A percentile compares a stretch with the other conserved stretches of the same genome.
phyloP scores from a whole-genome alignment of 2,797 vertebrate genomes.

The Crenichthys baileyi region DNA sequence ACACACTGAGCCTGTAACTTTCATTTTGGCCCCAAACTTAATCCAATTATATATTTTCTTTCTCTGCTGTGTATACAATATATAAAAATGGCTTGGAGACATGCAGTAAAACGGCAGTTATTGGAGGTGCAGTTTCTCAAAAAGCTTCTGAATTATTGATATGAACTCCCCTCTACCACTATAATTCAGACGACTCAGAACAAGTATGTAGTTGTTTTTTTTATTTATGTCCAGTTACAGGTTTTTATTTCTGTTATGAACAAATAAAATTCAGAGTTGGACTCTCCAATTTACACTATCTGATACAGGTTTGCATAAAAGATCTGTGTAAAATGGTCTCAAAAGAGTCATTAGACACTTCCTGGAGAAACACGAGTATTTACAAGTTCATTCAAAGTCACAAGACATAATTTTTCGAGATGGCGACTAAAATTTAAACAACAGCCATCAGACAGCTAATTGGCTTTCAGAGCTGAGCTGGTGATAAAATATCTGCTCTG shows the following conservation, averaged over 20 bases:
- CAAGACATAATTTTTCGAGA: conserved; percentile 52
- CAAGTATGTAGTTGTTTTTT: conserved; percentile 23
- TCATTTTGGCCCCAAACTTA: conserved; percentile 67
- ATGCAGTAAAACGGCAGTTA: conserved; percentile 52
- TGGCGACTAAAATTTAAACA: conserved; percentile 49
- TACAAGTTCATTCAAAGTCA: conserved; percentile 61
- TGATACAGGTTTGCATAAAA: conserved; percentile 18
- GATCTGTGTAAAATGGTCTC: conserved; percentile 15
- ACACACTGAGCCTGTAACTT: conserved; percentile 54
- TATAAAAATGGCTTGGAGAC: conserved; percentile 61
- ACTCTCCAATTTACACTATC: conserved; percentile 7
- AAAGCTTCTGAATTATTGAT: conserved; percentile 58
- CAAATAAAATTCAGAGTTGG: not conserved
- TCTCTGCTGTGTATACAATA: conserved; percentile 54
- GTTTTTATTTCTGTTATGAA: conserved; percentile 22
- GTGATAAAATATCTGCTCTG: conserved; percentile 63
- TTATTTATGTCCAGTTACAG: conserved; percentile 28
- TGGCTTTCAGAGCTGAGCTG: conserved; percentile 60
- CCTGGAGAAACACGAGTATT: conserved; percentile 31
- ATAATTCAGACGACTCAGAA: conserved; percentile 34
- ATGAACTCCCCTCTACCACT: conserved; percentile 47
- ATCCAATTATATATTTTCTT: conserved; percentile 65
- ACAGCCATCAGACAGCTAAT: conserved; percentile 56
- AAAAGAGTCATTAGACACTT: conserved; percentile 28
- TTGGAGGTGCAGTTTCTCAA: conserved; percentile 55